Conservation (phyloP, 2,797 vertebrate genomes). For the Siniperca undulata region DNA sequence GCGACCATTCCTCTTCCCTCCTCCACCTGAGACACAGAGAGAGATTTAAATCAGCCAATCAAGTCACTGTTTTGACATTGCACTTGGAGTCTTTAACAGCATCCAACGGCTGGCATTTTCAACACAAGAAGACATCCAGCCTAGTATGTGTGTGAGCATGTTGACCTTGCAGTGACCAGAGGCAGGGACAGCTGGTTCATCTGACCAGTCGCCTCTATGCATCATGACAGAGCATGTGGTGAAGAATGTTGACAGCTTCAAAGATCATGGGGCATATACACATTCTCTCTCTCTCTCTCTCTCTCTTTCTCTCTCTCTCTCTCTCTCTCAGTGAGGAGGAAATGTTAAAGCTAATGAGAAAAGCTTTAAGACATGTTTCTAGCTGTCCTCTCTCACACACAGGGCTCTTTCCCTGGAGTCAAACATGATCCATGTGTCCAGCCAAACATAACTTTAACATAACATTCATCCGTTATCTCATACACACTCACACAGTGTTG, state of each 20-base stretch:
- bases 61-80: background rate
- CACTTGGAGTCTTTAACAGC: background rate
- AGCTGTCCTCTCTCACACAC: too few species aligned
- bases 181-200: slow-evolving; percentile 70
- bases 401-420: slow-evolving; percentile 1
- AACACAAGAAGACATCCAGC: slow-evolving; percentile 10
- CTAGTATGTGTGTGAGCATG: slow-evolving; percentile 9
- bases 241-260: slow-evolving; percentile 70
- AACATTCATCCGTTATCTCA: slow-evolving; percentile 19
- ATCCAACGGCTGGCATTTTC: slow-evolving; percentile 15
- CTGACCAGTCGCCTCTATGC: slow-evolving; percentile 71
- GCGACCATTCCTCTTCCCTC: slow-evolving; percentile 90
- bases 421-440: slow-evolving; percentile 30
- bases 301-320: too few species aligned
- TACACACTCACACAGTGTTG: slow-evolving; percentile 1
- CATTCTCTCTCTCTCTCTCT: too few species aligned
- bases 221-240: slow-evolving; percentile 66
- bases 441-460: slow-evolving; percentile 46
- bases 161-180: slow-evolving; percentile 66
- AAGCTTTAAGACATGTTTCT: too few species aligned
- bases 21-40: slow-evolving; percentile 84
- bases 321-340: too few species aligned
- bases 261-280: slow-evolving; percentile 47
- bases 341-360: too few species aligned
- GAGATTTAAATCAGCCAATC: slow-evolving; percentile 29